phyloP scores from a whole-genome alignment of 2,888 invertebrate genomes.

The Stratiomys singularior region DNA sequence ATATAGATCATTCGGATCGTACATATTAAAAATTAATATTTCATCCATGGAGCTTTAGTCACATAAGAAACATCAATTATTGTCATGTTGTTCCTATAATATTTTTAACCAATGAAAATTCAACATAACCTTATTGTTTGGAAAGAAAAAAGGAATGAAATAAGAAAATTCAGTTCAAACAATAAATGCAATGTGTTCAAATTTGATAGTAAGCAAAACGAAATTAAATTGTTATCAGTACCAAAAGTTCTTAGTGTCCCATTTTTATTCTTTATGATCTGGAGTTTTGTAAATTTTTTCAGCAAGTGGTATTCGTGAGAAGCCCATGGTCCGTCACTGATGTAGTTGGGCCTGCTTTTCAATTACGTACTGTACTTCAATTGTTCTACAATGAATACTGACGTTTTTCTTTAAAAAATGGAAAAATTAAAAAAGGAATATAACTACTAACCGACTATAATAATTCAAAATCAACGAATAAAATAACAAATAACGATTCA shows the following conservation, averaged over 20 bases:
- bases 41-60: constrained; percentile 29
- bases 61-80: constrained; percentile 25
- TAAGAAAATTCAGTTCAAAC: constrained; percentile 18
- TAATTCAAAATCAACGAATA: no score
- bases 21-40: neutral
- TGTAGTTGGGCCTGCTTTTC: no score
- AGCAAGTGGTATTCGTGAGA: no score
- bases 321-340: no score
- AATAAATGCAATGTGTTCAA: constrained; percentile 44
- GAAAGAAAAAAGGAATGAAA: constrained; percentile 3
- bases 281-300: no score
- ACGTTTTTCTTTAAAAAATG: no score
- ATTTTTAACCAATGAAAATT: constrained; percentile 6
- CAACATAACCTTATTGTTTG: neutral
- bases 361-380: no score
- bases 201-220: constrained; percentile 32
- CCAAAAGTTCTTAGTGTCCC: neutral
- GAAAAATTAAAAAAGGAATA: no score
- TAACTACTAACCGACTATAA: no score
- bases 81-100: constrained; percentile 38
- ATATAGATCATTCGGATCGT: neutral
- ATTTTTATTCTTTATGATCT: neutral
- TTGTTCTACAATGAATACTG: no score
- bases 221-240: constrained; percentile 16
- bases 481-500: no score